Evolutionary conservation across 2,113 vertebrate species (phyloP), one percentile per base, ranked within the genome.

Genomic region (Cinclus cinclus): DNA sequence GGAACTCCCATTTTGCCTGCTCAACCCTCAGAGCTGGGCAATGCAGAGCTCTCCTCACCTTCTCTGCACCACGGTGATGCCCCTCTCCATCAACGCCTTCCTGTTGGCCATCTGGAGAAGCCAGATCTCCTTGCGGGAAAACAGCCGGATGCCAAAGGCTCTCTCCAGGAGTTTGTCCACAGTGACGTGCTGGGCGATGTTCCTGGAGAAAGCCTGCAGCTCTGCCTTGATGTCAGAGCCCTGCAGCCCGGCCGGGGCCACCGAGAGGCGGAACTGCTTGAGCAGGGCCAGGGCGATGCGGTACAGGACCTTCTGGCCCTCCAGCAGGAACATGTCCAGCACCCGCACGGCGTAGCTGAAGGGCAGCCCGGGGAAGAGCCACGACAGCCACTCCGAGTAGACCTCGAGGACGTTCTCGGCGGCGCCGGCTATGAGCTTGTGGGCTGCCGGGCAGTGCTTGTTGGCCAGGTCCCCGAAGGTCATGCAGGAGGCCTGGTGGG

Each of bases 291-390:
- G 74, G 8, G 98, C 98, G 19, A 99, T 98, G 60, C 98, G 98
- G 97, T 98, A 99, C 18, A 99, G 98, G 6, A 99, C 98, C 95
- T 99, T 99, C 97, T 98, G 98, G 39, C 98, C 99, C 84, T 99
- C 98, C 59, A 98, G 87, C 35, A 99, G 95, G 89, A 98, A 99
- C 64, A 98, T 97, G 17, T 99, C 98, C 58, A 99, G 96, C 49
- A 99, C 96, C 2, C 98, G 97, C 71, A 98, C 98, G 86, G 98
- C 98, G 1, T 98, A 99, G 23, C 85, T 97, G 94, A 99, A 99
- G 3, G 98, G 99, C 25, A 99, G 98, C 82, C 98, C 98, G 0
- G 91, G 98, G 33, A 99, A 99, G 60, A 99, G 98, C 98, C 99
- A 99, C 55, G 98, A 98, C 76, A 98, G 97, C 98, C 99, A 99